phyloP scores from a whole-genome alignment of 35 echinoderm and acorn worm species.

The Stichopus chloronotus region DNA sequence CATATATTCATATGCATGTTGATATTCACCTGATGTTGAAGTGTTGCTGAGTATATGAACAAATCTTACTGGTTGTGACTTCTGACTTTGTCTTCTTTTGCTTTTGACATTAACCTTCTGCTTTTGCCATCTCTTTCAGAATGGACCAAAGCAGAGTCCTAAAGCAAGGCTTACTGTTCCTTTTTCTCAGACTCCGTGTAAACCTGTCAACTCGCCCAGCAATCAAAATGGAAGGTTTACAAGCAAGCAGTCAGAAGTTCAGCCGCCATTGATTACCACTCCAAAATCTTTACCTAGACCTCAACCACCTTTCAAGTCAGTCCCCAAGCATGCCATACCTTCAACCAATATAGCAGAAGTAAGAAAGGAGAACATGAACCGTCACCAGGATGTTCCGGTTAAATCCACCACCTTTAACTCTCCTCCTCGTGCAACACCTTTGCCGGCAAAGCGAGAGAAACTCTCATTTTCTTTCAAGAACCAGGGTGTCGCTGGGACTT shows the following conservation, averaged over 20 bases:
- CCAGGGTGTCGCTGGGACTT: slow-evolving; percentile 54
- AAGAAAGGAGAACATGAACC: background rate
- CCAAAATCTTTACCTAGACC: slow-evolving; percentile 38
- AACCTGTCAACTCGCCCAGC: background rate
- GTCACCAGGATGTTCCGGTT: background rate
- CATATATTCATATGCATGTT: too few species aligned
- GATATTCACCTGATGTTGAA: too few species aligned
- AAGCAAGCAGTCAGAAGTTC: background rate
- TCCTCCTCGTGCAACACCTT: slow-evolving; percentile 48
- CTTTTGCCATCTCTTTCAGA: slow-evolving; percentile 9
- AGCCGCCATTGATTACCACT: background rate
- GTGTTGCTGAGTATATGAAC: too few species aligned
- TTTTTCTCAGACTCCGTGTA: background rate
- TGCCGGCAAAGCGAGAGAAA: slow-evolving; percentile 60
- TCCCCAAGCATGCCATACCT: background rate
- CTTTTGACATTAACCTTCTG: background rate
- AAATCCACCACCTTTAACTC: slow-evolving; percentile 28
- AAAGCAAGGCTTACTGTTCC: slow-evolving; percentile 34
- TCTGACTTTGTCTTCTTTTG: too few species aligned
- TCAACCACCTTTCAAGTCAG: slow-evolving; percentile 6
- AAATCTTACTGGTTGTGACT: too few species aligned
- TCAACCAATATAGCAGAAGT: background rate
- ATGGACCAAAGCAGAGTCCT: slow-evolving; percentile 41
- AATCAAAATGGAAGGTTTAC: slow-evolving; percentile 4
- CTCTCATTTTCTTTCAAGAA: slow-evolving; percentile 69